Conservation (phyloP, 2,113 vertebrate species). For the Mobula birostris region DNA sequence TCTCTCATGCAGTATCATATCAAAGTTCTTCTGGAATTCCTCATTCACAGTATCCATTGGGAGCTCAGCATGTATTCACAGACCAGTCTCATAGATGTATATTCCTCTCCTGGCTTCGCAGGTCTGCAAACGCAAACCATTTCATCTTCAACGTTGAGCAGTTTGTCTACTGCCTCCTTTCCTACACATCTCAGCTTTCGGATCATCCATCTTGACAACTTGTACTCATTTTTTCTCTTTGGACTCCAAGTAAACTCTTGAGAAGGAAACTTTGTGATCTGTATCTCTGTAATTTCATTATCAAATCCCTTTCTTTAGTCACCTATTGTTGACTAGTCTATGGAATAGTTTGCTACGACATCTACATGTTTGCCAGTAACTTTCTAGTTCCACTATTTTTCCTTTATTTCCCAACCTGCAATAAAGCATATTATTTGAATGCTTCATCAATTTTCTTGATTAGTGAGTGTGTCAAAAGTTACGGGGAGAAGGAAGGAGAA, state of each 20-base stretch:
- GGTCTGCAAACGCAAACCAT: not conserved
- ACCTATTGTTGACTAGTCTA: not conserved
- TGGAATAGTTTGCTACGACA: not conserved
- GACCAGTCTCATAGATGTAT: too few species aligned
- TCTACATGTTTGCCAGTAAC: too few species aligned
- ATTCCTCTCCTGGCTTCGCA: not conserved
- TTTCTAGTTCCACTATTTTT: not conserved
- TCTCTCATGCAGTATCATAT: not conserved
- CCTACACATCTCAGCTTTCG: not conserved
- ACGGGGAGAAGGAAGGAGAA: too few species aligned
- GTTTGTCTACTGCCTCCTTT: not conserved
- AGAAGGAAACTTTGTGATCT: not conserved
- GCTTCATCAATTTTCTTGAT: not conserved
- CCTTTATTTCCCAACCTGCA: not conserved
- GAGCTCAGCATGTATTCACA: too few species aligned
- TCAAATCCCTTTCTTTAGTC: not conserved
- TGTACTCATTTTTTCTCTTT: not conserved
- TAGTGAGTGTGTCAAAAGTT: too few species aligned
- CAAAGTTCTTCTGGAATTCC: not conserved
- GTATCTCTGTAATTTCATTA: not conserved
- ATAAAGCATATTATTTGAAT: not conserved
- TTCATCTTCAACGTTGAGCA: not conserved
- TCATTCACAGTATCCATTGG: not conserved
- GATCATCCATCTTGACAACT: not conserved
- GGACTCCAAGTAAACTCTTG: not conserved